Conservation (phyloP, 2,113 vertebrate genomes). For the Lonchura striata region DNA sequence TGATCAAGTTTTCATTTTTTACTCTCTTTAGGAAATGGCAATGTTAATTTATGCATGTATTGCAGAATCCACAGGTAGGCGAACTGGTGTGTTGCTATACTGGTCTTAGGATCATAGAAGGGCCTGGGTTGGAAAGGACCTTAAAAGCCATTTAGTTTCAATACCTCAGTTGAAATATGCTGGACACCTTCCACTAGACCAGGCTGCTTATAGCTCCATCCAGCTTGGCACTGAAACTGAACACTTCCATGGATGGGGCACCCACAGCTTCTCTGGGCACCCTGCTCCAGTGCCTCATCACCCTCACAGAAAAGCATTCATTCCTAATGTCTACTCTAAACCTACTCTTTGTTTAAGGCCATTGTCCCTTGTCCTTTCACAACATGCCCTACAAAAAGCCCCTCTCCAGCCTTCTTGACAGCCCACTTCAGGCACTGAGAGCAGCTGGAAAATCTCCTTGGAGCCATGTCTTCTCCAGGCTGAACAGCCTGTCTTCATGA, state of each 20-base stretch:
- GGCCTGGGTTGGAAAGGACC: not conserved
- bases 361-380: not conserved
- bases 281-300: not conserved
- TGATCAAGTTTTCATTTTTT: not conserved
- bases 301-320: rapidly evolving
- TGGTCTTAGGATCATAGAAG: not conserved
- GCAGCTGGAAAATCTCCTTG: not conserved
- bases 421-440: not conserved
- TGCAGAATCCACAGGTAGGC: not conserved
- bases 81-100: not conserved
- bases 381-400: not conserved
- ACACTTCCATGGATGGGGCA: not conserved
- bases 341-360: not conserved
- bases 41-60: rapidly evolving
- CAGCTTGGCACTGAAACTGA: rapidly evolving
- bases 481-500: not conserved
- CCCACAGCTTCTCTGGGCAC: not conserved
- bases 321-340: not conserved
- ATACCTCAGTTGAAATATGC: not conserved
- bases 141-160: not conserved
- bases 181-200: not conserved
- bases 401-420: not conserved
- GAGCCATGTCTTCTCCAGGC: not conserved
- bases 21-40: not conserved
- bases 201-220: not conserved